These are phyloP conservation scores for Herpailurus yagouaroundi DNA, from an alignment of 2,113 vertebrate genomes.

Conservation along the genomic window DNA sequence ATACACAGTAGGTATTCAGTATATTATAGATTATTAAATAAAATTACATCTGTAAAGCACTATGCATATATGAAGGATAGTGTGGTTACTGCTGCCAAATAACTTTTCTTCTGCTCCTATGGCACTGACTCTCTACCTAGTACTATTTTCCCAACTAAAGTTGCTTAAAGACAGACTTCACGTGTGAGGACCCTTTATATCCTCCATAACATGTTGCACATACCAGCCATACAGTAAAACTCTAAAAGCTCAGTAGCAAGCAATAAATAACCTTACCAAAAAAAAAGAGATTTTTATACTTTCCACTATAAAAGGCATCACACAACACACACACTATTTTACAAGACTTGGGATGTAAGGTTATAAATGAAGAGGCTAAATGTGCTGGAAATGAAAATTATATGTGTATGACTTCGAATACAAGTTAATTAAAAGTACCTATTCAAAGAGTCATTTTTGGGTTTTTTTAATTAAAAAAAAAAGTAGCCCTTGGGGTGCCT, in stretches of 20 bases:
- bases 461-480: conserved; percentile 15
- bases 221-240: not conserved
- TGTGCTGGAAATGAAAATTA: not conserved
- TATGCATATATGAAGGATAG: not conserved
- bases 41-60: not conserved
- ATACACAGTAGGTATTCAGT: not conserved
- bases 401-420: not conserved
- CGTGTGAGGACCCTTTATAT: not conserved
- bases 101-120: not conserved
- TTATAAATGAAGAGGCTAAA: not conserved
- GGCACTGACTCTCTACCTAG: not conserved
- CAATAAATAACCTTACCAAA: not conserved
- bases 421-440: not conserved
- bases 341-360: not conserved
- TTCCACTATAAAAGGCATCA: not conserved
- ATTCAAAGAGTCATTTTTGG: not conserved
- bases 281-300: not conserved
- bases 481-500: not conserved
- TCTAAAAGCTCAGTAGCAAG: not conserved
- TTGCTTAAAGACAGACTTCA: not conserved
- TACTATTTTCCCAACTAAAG: not conserved
- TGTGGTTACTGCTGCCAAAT: not conserved
- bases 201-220: not conserved
- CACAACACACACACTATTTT: not conserved
- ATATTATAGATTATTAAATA: not conserved